Evolutionary conservation across 2,888 invertebrate genomes (phyloP).

Genomic region (Drosophila gaucha): DNA sequence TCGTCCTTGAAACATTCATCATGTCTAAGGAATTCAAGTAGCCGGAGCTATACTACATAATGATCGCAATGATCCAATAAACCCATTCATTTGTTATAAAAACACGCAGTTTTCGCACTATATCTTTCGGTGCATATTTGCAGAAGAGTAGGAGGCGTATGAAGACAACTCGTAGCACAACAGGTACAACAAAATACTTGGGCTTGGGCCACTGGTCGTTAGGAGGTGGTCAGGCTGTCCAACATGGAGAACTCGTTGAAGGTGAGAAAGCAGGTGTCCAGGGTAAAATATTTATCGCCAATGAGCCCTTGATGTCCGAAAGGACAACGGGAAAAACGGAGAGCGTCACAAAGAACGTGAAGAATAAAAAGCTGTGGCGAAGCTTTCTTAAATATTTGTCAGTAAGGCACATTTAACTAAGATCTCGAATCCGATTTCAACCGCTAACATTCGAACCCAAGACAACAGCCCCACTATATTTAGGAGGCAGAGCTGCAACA

Average conservation of each 20-base stretch:
- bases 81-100: slow-evolving; percentile 91
- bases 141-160: slow-evolving; percentile 96
- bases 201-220: slow-evolving; percentile 93
- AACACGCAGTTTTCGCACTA: slow-evolving; percentile 89
- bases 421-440: slow-evolving; percentile 83
- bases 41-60: slow-evolving; percentile 95
- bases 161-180: slow-evolving; percentile 89
- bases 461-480: slow-evolving; percentile 97
- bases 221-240: slow-evolving; percentile 94
- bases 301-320: slow-evolving; percentile 87
- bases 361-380: slow-evolving; percentile 93
- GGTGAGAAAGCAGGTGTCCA: slow-evolving; percentile 94
- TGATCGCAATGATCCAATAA: slow-evolving; percentile 90
- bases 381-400: slow-evolving; percentile 89
- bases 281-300: slow-evolving; percentile 87
- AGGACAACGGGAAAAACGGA: slow-evolving; percentile 95
- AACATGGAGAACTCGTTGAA: slow-evolving; percentile 97
- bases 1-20: slow-evolving; percentile 86
- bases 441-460: slow-evolving; percentile 97
- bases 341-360: slow-evolving; percentile 96
- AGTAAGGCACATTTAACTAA: slow-evolving; percentile 87
- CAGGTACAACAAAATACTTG: slow-evolving; percentile 90
- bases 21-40: slow-evolving; percentile 90
- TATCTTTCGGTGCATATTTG: slow-evolving; percentile 90
- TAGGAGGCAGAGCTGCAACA: slow-evolving; percentile 95